Percentiles rank a stretch among this genome's conserved stretches.
Conservation (phyloP, 2,113 vertebrate genomes). For the Brachyhypopomus gauderio region DNA sequence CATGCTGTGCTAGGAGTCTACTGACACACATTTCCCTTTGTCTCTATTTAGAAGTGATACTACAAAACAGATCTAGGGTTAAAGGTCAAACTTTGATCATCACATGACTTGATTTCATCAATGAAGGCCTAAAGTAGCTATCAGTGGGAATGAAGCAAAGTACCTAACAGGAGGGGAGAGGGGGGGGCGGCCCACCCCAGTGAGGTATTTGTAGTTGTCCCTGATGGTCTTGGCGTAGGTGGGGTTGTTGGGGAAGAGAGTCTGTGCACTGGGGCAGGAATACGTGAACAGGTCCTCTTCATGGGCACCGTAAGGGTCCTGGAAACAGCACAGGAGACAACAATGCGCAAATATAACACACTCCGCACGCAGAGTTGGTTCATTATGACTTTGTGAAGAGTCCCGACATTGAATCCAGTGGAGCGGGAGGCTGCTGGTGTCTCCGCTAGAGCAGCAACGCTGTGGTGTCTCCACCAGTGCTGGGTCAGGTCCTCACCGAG, state of each 20-base stretch:
- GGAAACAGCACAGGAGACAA: slow-evolving; percentile 3
- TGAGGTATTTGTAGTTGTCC: slow-evolving; percentile 80
- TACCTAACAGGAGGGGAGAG: slow-evolving; percentile 68
- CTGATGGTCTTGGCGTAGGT: slow-evolving; percentile 80
- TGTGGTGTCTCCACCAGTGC: neutral
- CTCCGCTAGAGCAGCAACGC: no score
- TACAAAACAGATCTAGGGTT: no score
- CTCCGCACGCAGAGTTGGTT: no score
- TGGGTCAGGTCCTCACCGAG: slow-evolving; percentile 63
- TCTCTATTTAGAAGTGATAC: no score
- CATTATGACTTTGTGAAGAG: no score
- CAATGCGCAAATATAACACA: neutral
- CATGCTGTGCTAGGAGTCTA: no score
- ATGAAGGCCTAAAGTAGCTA: neutral
- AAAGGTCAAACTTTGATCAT: no score
- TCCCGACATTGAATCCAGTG: no score
- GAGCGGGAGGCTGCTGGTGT: no score
- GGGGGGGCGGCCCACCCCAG: slow-evolving; percentile 72
- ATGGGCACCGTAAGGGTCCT: slow-evolving; percentile 48
- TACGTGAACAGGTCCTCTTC: slow-evolving; percentile 75
- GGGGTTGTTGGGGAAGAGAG: slow-evolving; percentile 80
- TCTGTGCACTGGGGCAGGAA: slow-evolving; percentile 78
- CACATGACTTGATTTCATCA: no score
- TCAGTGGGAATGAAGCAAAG: neutral
- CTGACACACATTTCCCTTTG: no score